These are phyloP conservation scores for Phyllotreta striolata DNA, from an alignment of 2,888 invertebrate genomes.

Conservation along the genomic window DNA sequence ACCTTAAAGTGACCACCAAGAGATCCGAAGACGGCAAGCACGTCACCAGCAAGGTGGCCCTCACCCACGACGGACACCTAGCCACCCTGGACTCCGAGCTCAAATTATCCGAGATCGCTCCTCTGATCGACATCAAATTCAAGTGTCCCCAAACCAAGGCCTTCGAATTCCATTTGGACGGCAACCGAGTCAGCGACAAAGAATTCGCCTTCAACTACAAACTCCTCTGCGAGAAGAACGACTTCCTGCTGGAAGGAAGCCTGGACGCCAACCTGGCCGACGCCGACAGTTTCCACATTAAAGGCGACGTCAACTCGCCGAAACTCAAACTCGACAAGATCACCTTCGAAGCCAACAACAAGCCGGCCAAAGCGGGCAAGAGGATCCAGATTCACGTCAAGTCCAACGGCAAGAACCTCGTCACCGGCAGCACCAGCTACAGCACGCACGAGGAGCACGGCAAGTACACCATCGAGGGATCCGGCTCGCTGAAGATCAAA, in stretches of 20 bases:
- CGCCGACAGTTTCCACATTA: constrained; percentile 72
- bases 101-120: constrained; percentile 65
- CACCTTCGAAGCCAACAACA: constrained; percentile 70
- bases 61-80: constrained; percentile 67
- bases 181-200: constrained; percentile 64
- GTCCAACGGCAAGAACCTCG: constrained; percentile 70
- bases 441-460: constrained; percentile 75
- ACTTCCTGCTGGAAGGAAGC: constrained; percentile 65
- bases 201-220: constrained; percentile 68
- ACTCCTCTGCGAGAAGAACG: constrained; percentile 47
- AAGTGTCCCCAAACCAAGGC: constrained; percentile 63
- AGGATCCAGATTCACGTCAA: constrained; percentile 71
- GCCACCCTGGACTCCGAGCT: constrained; percentile 67
- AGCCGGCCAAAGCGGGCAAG: constrained; percentile 66
- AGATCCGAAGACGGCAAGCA: constrained; percentile 50
- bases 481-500: constrained; percentile 74
- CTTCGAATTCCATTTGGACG: constrained; percentile 60
- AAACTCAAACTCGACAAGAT: constrained; percentile 72
- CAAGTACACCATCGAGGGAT: constrained; percentile 78
- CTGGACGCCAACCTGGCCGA: constrained; percentile 66
- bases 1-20: constrained; percentile 59
- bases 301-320: constrained; percentile 69
- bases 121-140: constrained; percentile 66
- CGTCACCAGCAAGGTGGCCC: constrained; percentile 57
- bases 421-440: constrained; percentile 78